Base-by-base conservation (phyloP, 2,113 vertebrate genomes). In the Hylia prasina region DNA sequence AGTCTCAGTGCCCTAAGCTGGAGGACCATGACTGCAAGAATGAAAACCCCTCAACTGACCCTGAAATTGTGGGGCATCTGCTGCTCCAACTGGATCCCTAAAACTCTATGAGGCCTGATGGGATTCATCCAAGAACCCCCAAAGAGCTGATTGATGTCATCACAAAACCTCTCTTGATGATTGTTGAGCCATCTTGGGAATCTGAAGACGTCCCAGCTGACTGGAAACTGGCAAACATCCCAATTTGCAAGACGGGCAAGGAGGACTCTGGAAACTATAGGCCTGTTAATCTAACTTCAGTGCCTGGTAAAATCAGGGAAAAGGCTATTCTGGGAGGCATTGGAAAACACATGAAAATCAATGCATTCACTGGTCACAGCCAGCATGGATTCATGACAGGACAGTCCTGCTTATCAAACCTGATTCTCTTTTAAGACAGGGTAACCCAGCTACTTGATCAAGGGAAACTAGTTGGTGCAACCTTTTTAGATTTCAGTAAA, bases 181-280 rank as follows among this genome's bases (percentile, higher is more conserved):
- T 45, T 61, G 69, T 87, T 45, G 10, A 45, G 13, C 4, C 19
- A 15, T 87, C 33, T 53, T 61, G 33, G 23, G 39, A 45, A n/a
- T 33, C 11, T 0, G 0, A 28, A 53, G 33, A 19, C 1, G 2
- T 45, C 33, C 15, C 18, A 27, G 11, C 25, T 66, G 17, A 10
- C 44, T 37, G 37, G 37, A 68, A 68, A 21, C 7, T 44, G 17
- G 11, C 14, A 58, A 77, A 51, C 2, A 5, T 31, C 9, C 11
- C 0, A 0, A 20, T 58, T 44, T 58, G 68, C 31, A 58, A 37
- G 25, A 50, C 66, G 4, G 7, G 7, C 11, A 35, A 22, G 35
- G 13, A 50, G 4, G 31, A 58, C 11, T 35, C 17, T 21, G 6
- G 16, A 76, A 86, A 44, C 9, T 18, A 50, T 31, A 31, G 40